phyloP scores from a whole-genome alignment of 2,888 invertebrate species.

The Ormyrus nitidulus region DNA sequence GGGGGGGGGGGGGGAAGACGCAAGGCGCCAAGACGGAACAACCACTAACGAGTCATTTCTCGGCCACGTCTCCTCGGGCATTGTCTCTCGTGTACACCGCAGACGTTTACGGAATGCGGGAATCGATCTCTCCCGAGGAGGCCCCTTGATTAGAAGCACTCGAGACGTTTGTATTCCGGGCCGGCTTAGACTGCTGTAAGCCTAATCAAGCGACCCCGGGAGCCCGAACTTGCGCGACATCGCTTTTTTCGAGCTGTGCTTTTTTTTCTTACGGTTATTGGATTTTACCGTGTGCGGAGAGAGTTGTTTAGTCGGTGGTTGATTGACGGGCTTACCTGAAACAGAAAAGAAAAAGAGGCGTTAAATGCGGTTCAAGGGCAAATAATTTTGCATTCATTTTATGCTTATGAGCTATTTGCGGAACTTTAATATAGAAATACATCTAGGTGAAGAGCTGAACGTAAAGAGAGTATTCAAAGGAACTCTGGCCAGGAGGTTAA shows the following conservation, averaged over 20 bases:
- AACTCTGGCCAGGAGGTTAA: neutral
- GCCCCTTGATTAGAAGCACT: conserved; percentile 38
- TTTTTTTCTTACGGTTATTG: no score
- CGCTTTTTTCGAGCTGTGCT: no score
- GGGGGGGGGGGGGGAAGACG: no score
- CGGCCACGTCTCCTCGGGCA: conserved; percentile 3
- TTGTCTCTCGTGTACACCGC: conserved; percentile 3
- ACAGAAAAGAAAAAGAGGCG: neutral
- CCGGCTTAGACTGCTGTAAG: neutral
- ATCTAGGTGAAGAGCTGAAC: no score
- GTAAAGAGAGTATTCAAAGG: neutral
- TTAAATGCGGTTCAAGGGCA: neutral
- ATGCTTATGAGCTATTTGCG: no score
- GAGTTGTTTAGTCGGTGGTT: neutral
- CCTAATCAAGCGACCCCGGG: neutral
- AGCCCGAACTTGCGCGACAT: no score
- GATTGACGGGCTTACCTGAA: conserved; percentile 1
- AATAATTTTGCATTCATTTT: no score
- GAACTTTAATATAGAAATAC: no score
- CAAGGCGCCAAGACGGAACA: neutral
- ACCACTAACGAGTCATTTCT: conserved; percentile 46
- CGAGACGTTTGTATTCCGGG: conserved; percentile 43
- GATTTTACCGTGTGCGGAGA: neutral
- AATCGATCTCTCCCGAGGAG: conserved; percentile 21
- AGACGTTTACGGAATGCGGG: conserved; percentile 47